phyloP scores from a whole-genome alignment of 2,888 invertebrate species.

The Griposia aprilina region DNA sequence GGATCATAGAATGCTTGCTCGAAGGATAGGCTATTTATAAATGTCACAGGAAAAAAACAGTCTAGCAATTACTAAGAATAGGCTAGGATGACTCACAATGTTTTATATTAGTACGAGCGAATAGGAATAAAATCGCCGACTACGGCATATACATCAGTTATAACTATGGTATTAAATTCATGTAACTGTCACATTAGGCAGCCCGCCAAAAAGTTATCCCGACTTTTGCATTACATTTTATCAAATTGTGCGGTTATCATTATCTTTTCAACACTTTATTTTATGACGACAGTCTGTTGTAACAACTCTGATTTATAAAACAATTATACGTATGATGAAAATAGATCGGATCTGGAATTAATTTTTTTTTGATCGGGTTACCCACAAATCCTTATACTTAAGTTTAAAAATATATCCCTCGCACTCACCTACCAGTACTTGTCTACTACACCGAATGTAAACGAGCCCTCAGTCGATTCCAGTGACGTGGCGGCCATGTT shows the following conservation, averaged over 20 bases:
- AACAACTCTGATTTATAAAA: no score
- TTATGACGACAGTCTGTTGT: neutral
- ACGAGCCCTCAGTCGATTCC: slow-evolving; percentile 23
- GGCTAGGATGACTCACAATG: neutral
- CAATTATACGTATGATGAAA: no score
- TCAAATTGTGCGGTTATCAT: slow-evolving; percentile 25
- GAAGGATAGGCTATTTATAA: neutral
- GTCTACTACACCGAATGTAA: slow-evolving; percentile 4
- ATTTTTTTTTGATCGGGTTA: neutral
- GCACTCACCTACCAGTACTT: neutral
- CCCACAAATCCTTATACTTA: neutral
- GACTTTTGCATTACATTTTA: slow-evolving; percentile 31
- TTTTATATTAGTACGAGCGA: neutral
- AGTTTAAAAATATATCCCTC: neutral
- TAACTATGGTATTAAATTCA: slow-evolving; percentile 39
- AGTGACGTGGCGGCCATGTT: slow-evolving; percentile 49
- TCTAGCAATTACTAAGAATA: neutral
- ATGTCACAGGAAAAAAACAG: neutral
- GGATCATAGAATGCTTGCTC: neutral
- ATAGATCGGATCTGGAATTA: no score
- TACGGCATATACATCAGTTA: neutral
- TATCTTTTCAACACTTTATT: slow-evolving; percentile 26
- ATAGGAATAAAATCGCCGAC: slow-evolving; percentile 23
- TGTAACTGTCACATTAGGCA: slow-evolving; percentile 53
- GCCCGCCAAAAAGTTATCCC: slow-evolving; percentile 41